Conservation (phyloP, 2,888 invertebrate species). For the Tanypteryx hageni region DNA sequence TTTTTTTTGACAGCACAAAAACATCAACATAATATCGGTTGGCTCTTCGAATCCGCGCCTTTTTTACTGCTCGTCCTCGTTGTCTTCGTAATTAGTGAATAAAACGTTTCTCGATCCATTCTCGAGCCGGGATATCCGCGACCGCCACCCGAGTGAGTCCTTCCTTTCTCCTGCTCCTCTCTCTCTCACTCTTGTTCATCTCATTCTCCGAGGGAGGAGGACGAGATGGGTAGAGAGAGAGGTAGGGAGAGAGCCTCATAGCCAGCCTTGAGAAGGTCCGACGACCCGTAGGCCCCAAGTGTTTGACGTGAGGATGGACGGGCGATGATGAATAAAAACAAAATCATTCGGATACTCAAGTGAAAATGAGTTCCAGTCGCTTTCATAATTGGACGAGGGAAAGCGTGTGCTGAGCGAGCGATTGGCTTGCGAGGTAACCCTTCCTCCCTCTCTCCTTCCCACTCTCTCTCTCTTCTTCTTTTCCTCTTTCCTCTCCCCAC, state of each 20-base stretch:
- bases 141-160: not conserved
- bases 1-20: too few relatives aligned
- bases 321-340: slow-evolving; percentile 23
- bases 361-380: slow-evolving; percentile 48
- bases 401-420: slow-evolving; percentile 33
- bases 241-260: too few relatives aligned
- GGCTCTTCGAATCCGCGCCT: not conserved
- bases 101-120: not conserved
- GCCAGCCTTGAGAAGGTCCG: slow-evolving; percentile 45
- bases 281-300: slow-evolving; percentile 19
- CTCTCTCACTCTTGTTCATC: not conserved
- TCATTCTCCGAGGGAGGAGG: not conserved
- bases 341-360: slow-evolving; percentile 35
- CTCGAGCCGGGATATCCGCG: not conserved
- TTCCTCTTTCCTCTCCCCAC: not conserved
- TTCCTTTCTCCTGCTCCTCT: too few relatives aligned
- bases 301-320: not conserved
- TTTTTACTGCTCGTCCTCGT: not conserved
- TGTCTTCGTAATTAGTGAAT: slow-evolving; percentile 4
- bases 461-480: not conserved
- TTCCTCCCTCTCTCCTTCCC: slow-evolving; percentile 25
- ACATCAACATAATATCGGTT: too few relatives aligned
- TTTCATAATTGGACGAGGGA: slow-evolving; percentile 44
- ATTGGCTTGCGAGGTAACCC: slow-evolving; percentile 41
- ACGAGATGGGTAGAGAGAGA: not conserved